Evolutionary conservation across 1,140 invertebrate species (phyloP).

Genomic region (Nebria ingens): DNA sequence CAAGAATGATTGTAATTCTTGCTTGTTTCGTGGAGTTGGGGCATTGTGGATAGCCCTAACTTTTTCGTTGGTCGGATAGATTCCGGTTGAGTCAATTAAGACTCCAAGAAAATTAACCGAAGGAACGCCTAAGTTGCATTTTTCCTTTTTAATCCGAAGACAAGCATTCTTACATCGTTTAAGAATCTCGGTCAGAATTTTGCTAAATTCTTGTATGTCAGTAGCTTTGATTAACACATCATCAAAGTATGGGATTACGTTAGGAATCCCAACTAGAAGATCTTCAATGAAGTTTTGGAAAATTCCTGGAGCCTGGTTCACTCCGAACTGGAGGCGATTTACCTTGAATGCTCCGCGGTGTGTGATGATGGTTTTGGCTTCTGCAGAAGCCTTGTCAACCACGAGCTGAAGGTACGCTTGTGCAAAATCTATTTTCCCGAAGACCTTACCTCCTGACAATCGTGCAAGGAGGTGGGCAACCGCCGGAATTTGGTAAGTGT

Average conservation of each 20-base stretch:
- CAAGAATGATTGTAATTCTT: conserved; percentile 31
- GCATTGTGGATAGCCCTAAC: conserved; percentile 30
- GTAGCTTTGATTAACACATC: no score
- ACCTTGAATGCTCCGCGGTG: conserved; percentile 17
- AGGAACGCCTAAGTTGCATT: no score
- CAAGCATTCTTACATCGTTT: no score
- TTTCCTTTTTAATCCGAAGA: no score
- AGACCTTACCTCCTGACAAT: conserved; percentile 19
- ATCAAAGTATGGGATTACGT: no score
- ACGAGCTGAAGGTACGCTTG: conserved; percentile 18
- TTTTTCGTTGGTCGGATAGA: conserved; percentile 24
- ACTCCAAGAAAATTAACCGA: no score
- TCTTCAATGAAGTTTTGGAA: conserved; percentile 32
- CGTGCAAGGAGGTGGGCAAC: conserved; percentile 32
- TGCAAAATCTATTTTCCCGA: conserved; percentile 18
- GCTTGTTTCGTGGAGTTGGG: conserved; percentile 29
- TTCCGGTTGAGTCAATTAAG: no score
- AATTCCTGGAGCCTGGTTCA: conserved; percentile 22
- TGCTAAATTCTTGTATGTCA: no score
- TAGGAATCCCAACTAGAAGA: no score
- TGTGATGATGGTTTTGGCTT: conserved; percentile 18
- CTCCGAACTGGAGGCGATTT: conserved; percentile 18
- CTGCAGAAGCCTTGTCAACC: conserved; percentile 12
- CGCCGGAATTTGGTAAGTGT: conserved; percentile 22
- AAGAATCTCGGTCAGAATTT: no score